These are phyloP conservation scores for Mesorhabditis belari DNA, from an alignment of 2,888 invertebrate species.

Conservation along the genomic window DNA sequence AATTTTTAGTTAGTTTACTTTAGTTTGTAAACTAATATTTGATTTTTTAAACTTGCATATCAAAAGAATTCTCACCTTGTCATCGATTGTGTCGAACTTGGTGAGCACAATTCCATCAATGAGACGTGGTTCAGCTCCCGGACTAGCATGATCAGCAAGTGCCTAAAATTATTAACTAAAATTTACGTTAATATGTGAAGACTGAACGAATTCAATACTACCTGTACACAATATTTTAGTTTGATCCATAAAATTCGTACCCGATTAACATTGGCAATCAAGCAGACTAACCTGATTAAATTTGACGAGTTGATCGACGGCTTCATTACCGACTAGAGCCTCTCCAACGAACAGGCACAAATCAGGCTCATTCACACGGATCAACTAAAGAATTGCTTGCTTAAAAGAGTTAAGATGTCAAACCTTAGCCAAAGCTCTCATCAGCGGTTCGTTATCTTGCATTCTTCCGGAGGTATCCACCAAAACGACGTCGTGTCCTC, in stretches of 20 bases:
- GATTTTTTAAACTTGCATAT: too few species aligned
- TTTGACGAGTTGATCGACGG: conserved; percentile 95
- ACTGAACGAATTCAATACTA: background rate
- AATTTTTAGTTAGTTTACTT: too few species aligned
- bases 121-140: conserved; percentile 72
- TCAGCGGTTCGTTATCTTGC: conserved; percentile 99
- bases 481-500: conserved; percentile 80
- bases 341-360: conserved; percentile 98
- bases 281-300: conserved; percentile 66
- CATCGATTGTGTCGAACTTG: conserved; percentile 99
- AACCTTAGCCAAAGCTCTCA: conserved; percentile 88
- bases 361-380: conserved; percentile 94
- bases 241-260: background rate
- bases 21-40: too few species aligned
- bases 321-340: conserved; percentile 98
- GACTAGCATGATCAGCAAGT: conserved; percentile 76
- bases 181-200: background rate
- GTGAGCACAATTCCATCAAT: conserved; percentile 98
- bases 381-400: conserved; percentile 61
- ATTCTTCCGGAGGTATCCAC: conserved; percentile 98
- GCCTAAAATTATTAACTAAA: conserved; percentile 58
- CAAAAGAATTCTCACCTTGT: too few species aligned
- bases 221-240: background rate
- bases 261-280: background rate
- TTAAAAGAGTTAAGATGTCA: conserved; percentile 5